Evolutionary conservation across 2,113 vertebrate genomes (phyloP), one percentile per base, ranked within the genome.

Genomic region (Labeo rohita): DNA sequence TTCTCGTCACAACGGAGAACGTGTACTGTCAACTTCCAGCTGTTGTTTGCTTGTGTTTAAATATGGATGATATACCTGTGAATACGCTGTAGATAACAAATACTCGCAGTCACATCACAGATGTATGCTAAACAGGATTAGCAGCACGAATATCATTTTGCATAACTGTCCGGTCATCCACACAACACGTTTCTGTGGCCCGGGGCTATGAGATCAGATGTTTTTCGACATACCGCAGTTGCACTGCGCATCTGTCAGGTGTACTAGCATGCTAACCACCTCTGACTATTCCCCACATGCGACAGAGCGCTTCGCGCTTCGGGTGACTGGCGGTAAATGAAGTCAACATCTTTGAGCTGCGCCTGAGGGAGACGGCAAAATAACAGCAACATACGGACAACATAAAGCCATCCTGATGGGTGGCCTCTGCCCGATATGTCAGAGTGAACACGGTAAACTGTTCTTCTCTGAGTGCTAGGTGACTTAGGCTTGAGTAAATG

Each of bases 181-280:
- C 54, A 54, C 56, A 74, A 73, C 70, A 23, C 15, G 4, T 85
- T 85, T 81, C 68, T 86, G 66, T 86, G 52, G 89, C 89, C 85
- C 73, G 45, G 36, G 88, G 91, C 89, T 83, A 73, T 9, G 72
- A 85, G 45, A 87, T 89, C 89, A 89, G 80, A 82, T 84, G 88
- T 88, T 94, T 92, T 90, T 89, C 89, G 86, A 84, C 86, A 84
- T 82, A 76, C 77, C 0, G 0, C 66, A 61, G 85, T 89, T 91
- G 90, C 92, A 93, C 65, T 70, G 85, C 87, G 90, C 92, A 91
- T 92, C 92, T 93, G 92, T 91, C 92, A 92, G 70, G 36, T 52
- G 86, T 88, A 88, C 87, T 90, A 78, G 89, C 89, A 89, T 13
- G 13, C 61, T 63, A 68, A 70, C 21, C 88, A 63, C 88, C 87